These are phyloP conservation scores for Ciconia stormi DNA, from an alignment of 2,113 vertebrate species.

Conservation along the genomic window DNA sequence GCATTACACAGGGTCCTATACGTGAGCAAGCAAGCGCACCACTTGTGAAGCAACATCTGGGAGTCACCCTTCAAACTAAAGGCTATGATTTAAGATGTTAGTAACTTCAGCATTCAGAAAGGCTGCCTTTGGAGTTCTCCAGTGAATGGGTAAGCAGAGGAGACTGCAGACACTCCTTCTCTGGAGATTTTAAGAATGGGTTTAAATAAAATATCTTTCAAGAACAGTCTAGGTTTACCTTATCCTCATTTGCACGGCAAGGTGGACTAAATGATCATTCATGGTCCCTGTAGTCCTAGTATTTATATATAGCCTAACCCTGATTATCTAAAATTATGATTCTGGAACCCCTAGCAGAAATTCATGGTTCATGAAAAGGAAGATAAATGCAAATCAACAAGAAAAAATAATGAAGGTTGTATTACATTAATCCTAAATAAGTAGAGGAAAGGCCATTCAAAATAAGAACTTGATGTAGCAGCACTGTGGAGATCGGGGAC, in stretches of 20 bases:
- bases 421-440: not conserved
- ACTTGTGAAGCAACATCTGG: not conserved
- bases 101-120: not conserved
- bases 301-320: not conserved
- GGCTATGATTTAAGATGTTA: not conserved
- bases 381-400: not conserved
- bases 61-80: too few relatives aligned
- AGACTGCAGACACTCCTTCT: not conserved
- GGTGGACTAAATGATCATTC: not conserved
- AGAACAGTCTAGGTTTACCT: not conserved
- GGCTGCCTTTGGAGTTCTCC: not conserved
- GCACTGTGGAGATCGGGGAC: not conserved
- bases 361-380: not conserved
- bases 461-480: not conserved
- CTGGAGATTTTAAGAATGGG: not conserved
- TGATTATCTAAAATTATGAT: not conserved
- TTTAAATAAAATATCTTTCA: not conserved
- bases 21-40: fast-evolving
- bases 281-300: not conserved
- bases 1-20: not conserved
- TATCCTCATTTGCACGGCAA: not conserved
- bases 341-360: not conserved
- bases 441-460: not conserved
- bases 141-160: not conserved
- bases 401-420: not conserved